These are phyloP conservation scores for Piscicola geometra DNA, from an alignment of 2,888 invertebrate species.

Conservation along the genomic window DNA sequence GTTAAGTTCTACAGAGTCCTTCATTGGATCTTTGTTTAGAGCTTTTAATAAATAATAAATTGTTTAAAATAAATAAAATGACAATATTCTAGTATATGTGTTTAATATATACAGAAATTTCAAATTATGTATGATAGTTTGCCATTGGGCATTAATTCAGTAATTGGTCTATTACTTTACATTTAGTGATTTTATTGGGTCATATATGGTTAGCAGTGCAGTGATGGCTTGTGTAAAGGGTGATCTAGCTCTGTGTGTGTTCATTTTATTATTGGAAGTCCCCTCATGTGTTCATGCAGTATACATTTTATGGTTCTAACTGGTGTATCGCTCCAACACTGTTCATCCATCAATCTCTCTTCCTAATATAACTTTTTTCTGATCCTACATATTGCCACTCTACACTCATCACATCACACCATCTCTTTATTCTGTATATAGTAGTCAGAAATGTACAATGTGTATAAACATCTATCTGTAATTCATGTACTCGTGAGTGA, in stretches of 20 bases:
- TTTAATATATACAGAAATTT: background rate
- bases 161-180: background rate
- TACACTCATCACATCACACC: too few relatives aligned
- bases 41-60: background rate
- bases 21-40: constrained; percentile 11
- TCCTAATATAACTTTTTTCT: background rate
- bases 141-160: background rate
- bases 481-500: background rate
- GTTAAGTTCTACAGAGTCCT: constrained; percentile 16
- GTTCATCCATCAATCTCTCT: background rate
- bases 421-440: background rate
- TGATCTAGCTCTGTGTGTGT: too few relatives aligned
- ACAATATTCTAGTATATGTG: constrained; percentile 26
- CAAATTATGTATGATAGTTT: constrained; percentile 19
- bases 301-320: background rate
- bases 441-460: background rate
- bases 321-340: too few relatives aligned
- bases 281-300: background rate
- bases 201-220: too few relatives aligned
- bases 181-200: background rate
- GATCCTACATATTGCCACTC: too few relatives aligned
- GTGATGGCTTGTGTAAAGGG: too few relatives aligned
- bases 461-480: constrained; percentile 14
- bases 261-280: too few relatives aligned
- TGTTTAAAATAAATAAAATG: background rate